A percentile compares a stretch with the other conserved stretches of the same genome.
phyloP scores from a whole-genome alignment of 2,113 vertebrate species.

The Azemiops feae region DNA sequence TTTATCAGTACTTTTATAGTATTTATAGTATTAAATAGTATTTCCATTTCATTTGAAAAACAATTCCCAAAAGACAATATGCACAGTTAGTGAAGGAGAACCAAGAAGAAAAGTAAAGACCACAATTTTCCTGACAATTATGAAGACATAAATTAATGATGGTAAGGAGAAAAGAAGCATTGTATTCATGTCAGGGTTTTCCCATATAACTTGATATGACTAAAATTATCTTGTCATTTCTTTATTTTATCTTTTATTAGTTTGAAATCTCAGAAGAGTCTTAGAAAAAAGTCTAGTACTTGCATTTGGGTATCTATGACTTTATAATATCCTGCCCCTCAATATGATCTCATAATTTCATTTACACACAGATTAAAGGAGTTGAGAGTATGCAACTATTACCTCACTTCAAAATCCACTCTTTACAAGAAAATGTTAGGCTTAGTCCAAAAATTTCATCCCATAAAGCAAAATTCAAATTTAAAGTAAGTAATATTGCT shows the following conservation, averaged over 20 bases:
- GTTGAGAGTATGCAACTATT: background rate
- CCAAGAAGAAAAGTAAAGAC: slow-evolving; percentile 38
- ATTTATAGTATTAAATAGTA: no score
- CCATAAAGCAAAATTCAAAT: background rate
- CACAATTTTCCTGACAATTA: slow-evolving; percentile 14
- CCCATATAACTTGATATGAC: slow-evolving; percentile 21
- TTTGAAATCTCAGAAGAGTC: background rate
- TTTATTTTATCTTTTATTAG: background rate
- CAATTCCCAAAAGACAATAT: slow-evolving; percentile 29
- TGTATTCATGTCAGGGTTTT: background rate
- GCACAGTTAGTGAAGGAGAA: slow-evolving; percentile 1
- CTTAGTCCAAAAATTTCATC: background rate
- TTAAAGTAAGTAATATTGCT: background rate
- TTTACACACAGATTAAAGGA: background rate
- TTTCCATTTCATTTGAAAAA: slow-evolving; percentile 38
- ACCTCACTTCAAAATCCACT: background rate
- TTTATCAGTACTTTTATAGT: background rate
- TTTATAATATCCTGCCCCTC: background rate
- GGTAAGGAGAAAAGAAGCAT: background rate
- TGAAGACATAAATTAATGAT: slow-evolving; percentile 40
- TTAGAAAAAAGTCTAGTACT: background rate
- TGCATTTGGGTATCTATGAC: background rate
- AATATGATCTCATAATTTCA: background rate
- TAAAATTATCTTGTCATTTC: background rate
- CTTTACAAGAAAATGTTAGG: background rate